Evolutionary conservation across 1,140 invertebrate species (phyloP).

Genomic region (Eumeta japonica): DNA sequence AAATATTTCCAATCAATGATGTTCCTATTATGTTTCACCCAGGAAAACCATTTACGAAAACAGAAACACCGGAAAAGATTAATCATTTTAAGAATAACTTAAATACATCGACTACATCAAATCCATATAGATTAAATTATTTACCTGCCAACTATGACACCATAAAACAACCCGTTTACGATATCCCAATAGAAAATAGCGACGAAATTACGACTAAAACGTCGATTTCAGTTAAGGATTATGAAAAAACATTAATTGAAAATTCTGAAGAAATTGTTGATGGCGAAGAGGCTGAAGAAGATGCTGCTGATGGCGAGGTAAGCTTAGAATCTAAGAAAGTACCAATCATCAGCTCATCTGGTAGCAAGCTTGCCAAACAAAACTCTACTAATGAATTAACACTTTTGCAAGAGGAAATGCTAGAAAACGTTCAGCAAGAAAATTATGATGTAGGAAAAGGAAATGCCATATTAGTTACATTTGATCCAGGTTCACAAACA

Average conservation of each 20-base stretch:
- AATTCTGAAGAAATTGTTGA: conserved; percentile 49
- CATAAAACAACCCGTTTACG: conserved; percentile 42
- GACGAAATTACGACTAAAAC: conserved; percentile 28
- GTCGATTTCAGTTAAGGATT: conserved; percentile 12
- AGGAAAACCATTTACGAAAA: conserved; percentile 40
- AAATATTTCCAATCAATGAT: conserved; percentile 27
- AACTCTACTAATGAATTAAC: conserved; percentile 19
- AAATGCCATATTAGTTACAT: conserved; percentile 19
- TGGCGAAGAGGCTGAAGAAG: conserved; percentile 24
- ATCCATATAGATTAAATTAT: conserved; percentile 31
- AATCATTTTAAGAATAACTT: too few relatives aligned
- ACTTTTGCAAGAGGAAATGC: conserved; percentile 21
- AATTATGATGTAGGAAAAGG: conserved; percentile 9
- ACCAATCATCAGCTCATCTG: conserved; percentile 36
- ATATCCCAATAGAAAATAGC: conserved; percentile 46
- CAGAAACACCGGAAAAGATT: conserved; percentile 13
- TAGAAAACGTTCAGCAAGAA: conserved; percentile 8
- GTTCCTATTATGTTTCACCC: conserved; percentile 24
- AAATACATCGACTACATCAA: conserved; percentile 22
- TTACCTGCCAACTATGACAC: conserved; percentile 35
- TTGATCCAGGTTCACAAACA: conserved; percentile 48
- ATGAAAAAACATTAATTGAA: conserved; percentile 39
- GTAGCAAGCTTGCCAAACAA: conserved; percentile 6
- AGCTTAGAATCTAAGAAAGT: conserved; percentile 50
- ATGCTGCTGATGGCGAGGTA: conserved; percentile 35